Evolutionary conservation across 2,888 invertebrate genomes (phyloP).

Genomic region (Mesorhabditis spiculigera): DNA sequence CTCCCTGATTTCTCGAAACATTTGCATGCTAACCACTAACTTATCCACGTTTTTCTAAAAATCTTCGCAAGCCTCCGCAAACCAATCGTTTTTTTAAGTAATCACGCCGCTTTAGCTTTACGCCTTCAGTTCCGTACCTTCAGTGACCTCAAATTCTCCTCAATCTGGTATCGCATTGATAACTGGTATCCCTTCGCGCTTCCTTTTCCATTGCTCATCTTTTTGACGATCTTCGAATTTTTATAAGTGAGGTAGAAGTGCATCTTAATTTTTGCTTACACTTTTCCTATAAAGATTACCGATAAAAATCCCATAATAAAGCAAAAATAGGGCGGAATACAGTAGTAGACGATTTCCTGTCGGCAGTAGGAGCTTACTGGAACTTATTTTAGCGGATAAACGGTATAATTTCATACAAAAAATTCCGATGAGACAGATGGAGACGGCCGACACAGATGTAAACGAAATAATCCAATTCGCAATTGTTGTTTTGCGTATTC

Average conservation of each 20-base stretch:
- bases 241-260: neutral
- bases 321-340: neutral
- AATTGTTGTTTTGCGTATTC: neutral
- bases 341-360: neutral
- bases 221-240: neutral
- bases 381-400: neutral
- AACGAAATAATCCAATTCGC: neutral
- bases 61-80: neutral
- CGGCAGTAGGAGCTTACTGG: neutral
- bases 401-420: neutral
- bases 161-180: neutral
- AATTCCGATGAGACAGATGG: neutral
- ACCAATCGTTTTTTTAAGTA: neutral
- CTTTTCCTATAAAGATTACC: neutral
- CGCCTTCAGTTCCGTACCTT: neutral
- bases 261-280: neutral
- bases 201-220: neutral
- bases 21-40: neutral
- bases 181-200: neutral
- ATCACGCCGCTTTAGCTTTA: too few species aligned
- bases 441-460: neutral
- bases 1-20: too few species aligned
- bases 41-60: neutral
- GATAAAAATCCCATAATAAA: neutral
- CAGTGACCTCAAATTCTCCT: neutral